A percentile compares a stretch with the other conserved stretches of the same genome.
Conservation (phyloP, 2,888 invertebrate genomes). For the Xanthia icteritia region DNA sequence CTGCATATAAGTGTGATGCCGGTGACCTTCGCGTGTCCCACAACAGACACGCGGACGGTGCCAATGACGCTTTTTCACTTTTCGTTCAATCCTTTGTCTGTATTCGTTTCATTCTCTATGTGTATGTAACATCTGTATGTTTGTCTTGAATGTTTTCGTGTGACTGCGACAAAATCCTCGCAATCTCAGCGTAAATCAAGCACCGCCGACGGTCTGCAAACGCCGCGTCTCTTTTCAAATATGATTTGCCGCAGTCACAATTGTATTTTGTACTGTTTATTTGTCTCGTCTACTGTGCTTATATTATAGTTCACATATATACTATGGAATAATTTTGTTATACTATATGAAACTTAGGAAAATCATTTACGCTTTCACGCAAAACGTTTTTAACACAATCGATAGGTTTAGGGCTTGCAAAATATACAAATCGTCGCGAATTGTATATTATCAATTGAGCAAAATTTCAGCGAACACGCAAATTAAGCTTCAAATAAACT, state of each 20-base stretch:
- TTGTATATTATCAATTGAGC: slow-evolving; percentile 87
- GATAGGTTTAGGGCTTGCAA: slow-evolving; percentile 86
- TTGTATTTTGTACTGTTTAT: slow-evolving; percentile 88
- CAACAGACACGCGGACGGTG: slow-evolving; percentile 85
- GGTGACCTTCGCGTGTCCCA: slow-evolving; percentile 85
- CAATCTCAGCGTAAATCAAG: slow-evolving; percentile 73
- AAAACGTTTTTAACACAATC: slow-evolving; percentile 88
- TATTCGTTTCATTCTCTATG: slow-evolving; percentile 91
- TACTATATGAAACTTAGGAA: slow-evolving; percentile 89
- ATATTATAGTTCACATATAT: slow-evolving; percentile 86
- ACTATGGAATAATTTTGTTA: slow-evolving; percentile 87
- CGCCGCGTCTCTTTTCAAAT: slow-evolving; percentile 72
- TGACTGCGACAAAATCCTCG: slow-evolving; percentile 85
- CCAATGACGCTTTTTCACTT: slow-evolving; percentile 88
- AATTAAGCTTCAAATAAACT: slow-evolving; percentile 90
- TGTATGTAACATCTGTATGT: slow-evolving; percentile 91
- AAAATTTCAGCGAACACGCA: slow-evolving; percentile 90
- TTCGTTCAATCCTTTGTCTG: slow-evolving; percentile 90
- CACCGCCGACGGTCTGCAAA: slow-evolving; percentile 67
- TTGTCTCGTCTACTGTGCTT: slow-evolving; percentile 90
- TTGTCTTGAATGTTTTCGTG: slow-evolving; percentile 89
- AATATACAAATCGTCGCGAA: slow-evolving; percentile 87
- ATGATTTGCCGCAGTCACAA: slow-evolving; percentile 87
- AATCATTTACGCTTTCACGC: slow-evolving; percentile 91
- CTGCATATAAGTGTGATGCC: slow-evolving; percentile 90